Evolutionary conservation across 2,888 invertebrate genomes (phyloP).

Genomic region (Leptinotarsa juncta): DNA sequence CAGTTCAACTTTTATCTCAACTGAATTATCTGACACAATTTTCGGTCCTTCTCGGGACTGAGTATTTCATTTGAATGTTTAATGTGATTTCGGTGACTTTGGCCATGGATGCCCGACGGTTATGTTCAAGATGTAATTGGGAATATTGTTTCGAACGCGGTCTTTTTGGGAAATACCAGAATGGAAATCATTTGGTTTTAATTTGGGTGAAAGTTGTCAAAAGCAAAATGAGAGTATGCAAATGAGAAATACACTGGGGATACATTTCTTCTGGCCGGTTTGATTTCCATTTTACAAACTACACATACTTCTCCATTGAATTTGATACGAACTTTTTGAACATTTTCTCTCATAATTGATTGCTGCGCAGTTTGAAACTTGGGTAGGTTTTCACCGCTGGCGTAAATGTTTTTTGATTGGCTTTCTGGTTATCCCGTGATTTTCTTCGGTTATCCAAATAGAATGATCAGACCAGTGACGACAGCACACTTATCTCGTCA

Average conservation of each 20-base stretch:
- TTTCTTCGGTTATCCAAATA: too few relatives aligned
- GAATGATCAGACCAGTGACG: too few relatives aligned
- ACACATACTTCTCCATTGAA: too few relatives aligned
- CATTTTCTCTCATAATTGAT: too few relatives aligned
- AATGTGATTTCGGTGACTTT: conserved; percentile 17
- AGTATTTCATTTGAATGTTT: conserved; percentile 14
- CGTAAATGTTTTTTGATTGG: too few relatives aligned
- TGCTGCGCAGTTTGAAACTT: too few relatives aligned
- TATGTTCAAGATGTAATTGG: conserved; percentile 10
- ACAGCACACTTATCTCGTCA: too few relatives aligned
- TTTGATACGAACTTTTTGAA: too few relatives aligned
- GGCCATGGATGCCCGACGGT: neutral
- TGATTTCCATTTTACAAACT: too few relatives aligned
- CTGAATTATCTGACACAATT: conserved; percentile 32
- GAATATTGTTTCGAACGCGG: neutral
- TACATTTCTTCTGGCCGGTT: too few relatives aligned
- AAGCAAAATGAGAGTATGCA: neutral
- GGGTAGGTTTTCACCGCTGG: too few relatives aligned
- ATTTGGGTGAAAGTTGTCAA: neutral
- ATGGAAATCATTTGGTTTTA: neutral
- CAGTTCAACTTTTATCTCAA: conserved; percentile 41
- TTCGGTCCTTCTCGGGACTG: conserved; percentile 1
- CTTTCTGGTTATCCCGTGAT: too few relatives aligned
- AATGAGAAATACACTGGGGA: neutral
- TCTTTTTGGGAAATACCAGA: neutral